phyloP scores from a whole-genome alignment of 1,140 invertebrate species.

The Vanessa atalanta region DNA sequence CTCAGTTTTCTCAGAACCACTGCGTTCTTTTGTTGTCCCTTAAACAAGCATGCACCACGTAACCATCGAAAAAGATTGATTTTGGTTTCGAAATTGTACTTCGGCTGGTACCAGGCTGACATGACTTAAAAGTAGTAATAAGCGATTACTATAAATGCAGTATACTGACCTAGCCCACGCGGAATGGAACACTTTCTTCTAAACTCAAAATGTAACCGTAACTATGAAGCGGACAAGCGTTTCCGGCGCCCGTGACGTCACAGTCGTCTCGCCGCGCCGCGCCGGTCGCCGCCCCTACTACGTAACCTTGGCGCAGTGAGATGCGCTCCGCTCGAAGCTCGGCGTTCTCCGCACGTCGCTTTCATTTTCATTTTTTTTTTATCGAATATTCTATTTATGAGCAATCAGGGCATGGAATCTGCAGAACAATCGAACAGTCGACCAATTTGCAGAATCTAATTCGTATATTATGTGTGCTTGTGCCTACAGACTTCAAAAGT shows the following conservation, averaged over 20 bases:
- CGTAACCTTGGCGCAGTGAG: slow-evolving; percentile 71
- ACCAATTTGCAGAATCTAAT: slow-evolving; percentile 44
- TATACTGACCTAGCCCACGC: slow-evolving; percentile 74
- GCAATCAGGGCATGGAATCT: slow-evolving; percentile 27
- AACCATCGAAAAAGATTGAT: slow-evolving; percentile 8
- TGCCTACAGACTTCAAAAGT: slow-evolving; percentile 39
- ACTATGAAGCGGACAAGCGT: slow-evolving; percentile 75
- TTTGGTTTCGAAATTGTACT: slow-evolving; percentile 21
- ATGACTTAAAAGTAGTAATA: slow-evolving; percentile 25
- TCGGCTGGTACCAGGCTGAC: slow-evolving; percentile 19
- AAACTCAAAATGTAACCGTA: slow-evolving; percentile 79
- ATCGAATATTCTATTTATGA: slow-evolving; percentile 45
- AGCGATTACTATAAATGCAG: slow-evolving; percentile 38
- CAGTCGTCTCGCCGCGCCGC: slow-evolving; percentile 58
- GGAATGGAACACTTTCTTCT: slow-evolving; percentile 72
- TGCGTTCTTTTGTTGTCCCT: slow-evolving; percentile 42
- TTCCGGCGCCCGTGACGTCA: slow-evolving; percentile 80
- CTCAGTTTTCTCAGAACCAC: slow-evolving; percentile 34
- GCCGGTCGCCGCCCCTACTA: slow-evolving; percentile 73
- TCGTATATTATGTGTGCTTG: slow-evolving; percentile 49
- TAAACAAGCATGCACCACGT: slow-evolving; percentile 25
- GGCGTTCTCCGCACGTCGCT: slow-evolving; percentile 51
- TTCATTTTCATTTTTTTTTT: slow-evolving; percentile 69
- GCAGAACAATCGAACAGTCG: slow-evolving; percentile 29
- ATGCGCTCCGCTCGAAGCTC: slow-evolving; percentile 52